Conservation (phyloP, 1,140 invertebrate species). For the Papilio glaucus region DNA sequence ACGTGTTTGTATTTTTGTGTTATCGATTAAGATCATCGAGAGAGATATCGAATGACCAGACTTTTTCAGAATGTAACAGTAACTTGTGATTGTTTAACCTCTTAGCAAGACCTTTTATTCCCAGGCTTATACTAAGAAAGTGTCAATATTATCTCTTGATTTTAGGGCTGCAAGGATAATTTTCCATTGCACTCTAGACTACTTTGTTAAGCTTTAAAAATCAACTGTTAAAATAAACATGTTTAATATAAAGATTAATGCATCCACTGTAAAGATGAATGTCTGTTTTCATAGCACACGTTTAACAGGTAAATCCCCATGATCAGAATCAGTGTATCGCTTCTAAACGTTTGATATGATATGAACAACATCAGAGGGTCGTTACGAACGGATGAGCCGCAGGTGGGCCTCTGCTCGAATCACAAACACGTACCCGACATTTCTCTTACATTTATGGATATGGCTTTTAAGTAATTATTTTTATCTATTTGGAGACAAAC, state of each 20-base stretch:
- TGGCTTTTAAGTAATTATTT: constrained; percentile 46
- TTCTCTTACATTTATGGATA: constrained; percentile 53
- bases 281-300: constrained; percentile 34
- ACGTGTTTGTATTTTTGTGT: no score
- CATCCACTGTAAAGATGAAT: no score
- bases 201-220: not conserved
- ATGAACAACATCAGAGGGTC: constrained; percentile 77
- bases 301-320: constrained; percentile 55
- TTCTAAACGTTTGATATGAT: constrained; percentile 79
- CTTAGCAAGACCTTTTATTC: no score
- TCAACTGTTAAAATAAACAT: not conserved
- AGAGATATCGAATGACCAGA: no score
- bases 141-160: not conserved
- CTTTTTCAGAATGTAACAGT: no score
- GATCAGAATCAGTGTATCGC: constrained; percentile 66
- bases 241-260: not conserved
- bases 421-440: constrained; percentile 38
- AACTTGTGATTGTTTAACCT: no score
- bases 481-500: not conserved
- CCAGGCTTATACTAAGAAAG: no score
- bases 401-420: constrained; percentile 42
- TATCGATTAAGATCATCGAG: no score
- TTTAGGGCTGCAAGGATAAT: not conserved
- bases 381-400: constrained; percentile 71
- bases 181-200: not conserved